Evolutionary conservation across 2,888 invertebrate genomes (phyloP).

Genomic region (Tenodera sinensis): DNA sequence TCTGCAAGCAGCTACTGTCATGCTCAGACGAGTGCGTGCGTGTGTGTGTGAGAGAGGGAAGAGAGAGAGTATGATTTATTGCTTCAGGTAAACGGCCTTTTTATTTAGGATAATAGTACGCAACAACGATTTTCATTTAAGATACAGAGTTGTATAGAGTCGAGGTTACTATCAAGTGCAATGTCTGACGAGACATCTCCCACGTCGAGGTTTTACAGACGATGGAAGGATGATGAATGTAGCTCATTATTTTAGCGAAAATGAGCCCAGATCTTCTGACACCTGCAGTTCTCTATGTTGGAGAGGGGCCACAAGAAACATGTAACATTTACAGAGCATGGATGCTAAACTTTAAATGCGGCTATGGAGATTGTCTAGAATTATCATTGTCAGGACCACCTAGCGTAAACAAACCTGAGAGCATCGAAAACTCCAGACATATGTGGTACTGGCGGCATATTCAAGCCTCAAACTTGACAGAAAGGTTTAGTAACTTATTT

Average conservation of each 20-base stretch:
- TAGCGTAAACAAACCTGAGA: too few relatives aligned
- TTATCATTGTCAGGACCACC: too few relatives aligned
- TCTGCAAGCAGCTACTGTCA: neutral
- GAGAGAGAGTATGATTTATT: neutral
- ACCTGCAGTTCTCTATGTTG: neutral
- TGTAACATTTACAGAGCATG: neutral
- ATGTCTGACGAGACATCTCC: neutral
- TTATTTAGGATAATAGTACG: neutral
- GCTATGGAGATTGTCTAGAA: too few relatives aligned
- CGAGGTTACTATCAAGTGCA: neutral
- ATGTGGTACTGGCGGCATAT: too few relatives aligned
- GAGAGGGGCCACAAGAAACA: neutral
- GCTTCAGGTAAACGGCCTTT: neutral
- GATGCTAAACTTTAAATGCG: too few relatives aligned
- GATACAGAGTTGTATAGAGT: neutral
- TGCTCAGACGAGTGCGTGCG: neutral
- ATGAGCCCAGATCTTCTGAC: neutral
- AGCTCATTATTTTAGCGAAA: neutral
- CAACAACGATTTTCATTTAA: neutral
- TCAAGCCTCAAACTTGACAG: too few relatives aligned
- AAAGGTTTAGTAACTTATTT: too few relatives aligned
- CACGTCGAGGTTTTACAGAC: neutral
- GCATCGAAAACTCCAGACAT: too few relatives aligned
- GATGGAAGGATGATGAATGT: neutral
- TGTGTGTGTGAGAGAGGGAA: neutral